Base-by-base conservation (phyloP, 2,797 vertebrate genomes). In the Huso huso region DNA sequence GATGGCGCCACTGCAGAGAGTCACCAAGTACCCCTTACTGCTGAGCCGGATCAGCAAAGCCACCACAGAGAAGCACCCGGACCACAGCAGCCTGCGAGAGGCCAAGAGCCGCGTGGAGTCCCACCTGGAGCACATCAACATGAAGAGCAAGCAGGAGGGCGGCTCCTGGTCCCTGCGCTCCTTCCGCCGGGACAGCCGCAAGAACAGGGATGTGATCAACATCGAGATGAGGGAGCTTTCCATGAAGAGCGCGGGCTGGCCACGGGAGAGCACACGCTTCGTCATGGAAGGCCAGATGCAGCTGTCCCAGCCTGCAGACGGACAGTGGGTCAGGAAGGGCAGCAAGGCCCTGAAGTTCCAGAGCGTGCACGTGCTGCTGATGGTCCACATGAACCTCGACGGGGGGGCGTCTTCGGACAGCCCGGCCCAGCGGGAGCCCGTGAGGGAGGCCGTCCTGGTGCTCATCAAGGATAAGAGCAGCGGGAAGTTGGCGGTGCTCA, bases 81-180 rank as follows among this genome's bases (percentile, higher is more conserved):
- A 95, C 75, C 84, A 92, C 0, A n/a, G 84, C 7, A 89, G 89
- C 62, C 91, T 96, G 69, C 86, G 91, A 37, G 93, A 96, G 75
- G 93, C 93, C 76, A 96, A 95, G 83, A 93, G 91, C 74, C 91
- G 91, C 4, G 94, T 95, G 1, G 93, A 95, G 63, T 95, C 94
- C 52, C 94, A 96, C 68, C 81, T 97, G 76, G 95, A 96, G 81
- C 94, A 96, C 87, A 96, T 97, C 80, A 95, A 96, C 84, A 95
- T 93, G 90, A 94, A 95, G 83, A 95, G 93, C 73, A 92, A 90
- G 77, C 94, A 95, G 83, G 94, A 95, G 71, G 88, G 92, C 0
- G 91, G 92, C 76, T 85, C 90, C 0, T 95, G 94, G 94, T 93
- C 92, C 1, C 86, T 95, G 4, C 90, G 93, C 6, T 94, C 95